A percentile compares a stretch with the other conserved stretches of the same genome.
phyloP scores from a whole-genome alignment of 2,113 vertebrate species.

The Lontra canadensis region DNA sequence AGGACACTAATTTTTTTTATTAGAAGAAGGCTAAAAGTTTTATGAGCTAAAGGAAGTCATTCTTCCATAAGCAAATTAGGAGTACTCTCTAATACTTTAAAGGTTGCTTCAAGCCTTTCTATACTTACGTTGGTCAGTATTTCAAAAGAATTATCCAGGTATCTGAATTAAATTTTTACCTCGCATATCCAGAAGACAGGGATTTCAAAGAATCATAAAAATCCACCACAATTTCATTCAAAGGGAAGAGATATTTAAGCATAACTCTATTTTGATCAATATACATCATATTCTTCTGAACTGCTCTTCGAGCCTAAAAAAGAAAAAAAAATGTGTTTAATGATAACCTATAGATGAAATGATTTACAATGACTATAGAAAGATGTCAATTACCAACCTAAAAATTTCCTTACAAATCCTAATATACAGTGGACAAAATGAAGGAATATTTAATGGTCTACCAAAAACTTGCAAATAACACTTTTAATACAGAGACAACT shows the following conservation, averaged over 20 bases:
- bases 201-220: constrained; percentile 98
- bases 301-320: constrained; percentile 89
- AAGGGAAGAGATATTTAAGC: constrained; percentile 95
- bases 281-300: constrained; percentile 94
- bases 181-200: constrained; percentile 96
- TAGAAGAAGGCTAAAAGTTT: not conserved
- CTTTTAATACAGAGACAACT: not conserved
- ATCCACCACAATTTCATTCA: constrained; percentile 97
- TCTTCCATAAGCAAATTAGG: not conserved
- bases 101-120: not conserved
- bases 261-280: constrained; percentile 95
- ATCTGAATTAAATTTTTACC: constrained; percentile 84
- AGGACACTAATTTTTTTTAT: not conserved
- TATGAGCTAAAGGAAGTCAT: not conserved
- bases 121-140: not conserved
- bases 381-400: not conserved
- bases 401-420: constrained; percentile 8
- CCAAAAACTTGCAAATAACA: not conserved
- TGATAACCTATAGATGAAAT: not conserved
- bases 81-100: not conserved
- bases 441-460: not conserved
- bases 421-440: not conserved
- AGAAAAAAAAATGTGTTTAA: not conserved
- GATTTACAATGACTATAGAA: not conserved
- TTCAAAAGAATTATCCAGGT: not conserved